Evolutionary conservation across 1,140 invertebrate genomes (phyloP), one percentile per base, ranked within the genome.

Genomic region (Campoletis sonorensis): DNA sequence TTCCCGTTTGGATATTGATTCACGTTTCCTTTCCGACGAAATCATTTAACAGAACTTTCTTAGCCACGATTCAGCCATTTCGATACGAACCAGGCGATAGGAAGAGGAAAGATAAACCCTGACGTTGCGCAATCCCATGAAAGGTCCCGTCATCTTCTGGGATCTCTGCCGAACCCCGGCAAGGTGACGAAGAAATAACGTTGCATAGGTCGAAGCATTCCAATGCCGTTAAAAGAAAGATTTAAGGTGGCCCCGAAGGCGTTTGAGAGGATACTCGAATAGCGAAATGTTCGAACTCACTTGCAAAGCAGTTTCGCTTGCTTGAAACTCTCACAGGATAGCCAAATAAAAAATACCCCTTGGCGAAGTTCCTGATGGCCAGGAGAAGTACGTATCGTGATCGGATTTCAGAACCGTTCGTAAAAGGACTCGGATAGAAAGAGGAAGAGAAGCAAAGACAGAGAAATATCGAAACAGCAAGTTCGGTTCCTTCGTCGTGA

Each of bases 211-310:
- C 68, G 54, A 40, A 45, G 61, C 72, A 76, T 79, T 79, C 71
- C 79, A 75, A 68, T 26, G 81, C 83, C 83, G 68, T 87, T 85
- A 84, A 85, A 84, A 54, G 78, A 77, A 85, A 88, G 86, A 88
- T 88, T 88, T 87, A 86, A 85, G 78, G 84, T 81, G 76, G 82
- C 33, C 81, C 58, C 26, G 78, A 61, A 18, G 54, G 72, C 45
- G 8, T n/a, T 54, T 4, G 11, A 15, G 30, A 70, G 30, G 16
- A 70, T 70, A 37, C 18, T 61, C 18, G 75, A 76, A 13, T 49
- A 15, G 16, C 11, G 18, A 64, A 16, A 30, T 49, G 16, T 33
- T 61, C 54, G 37, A 77, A 37, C 75, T 51, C 37, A 11, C 26
- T 37, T 30, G 49, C 75, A 13, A 77, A 64, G 33, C 33, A 16